Base-by-base conservation (phyloP, 1,140 invertebrate species). In the Aphidius ervi region DNA sequence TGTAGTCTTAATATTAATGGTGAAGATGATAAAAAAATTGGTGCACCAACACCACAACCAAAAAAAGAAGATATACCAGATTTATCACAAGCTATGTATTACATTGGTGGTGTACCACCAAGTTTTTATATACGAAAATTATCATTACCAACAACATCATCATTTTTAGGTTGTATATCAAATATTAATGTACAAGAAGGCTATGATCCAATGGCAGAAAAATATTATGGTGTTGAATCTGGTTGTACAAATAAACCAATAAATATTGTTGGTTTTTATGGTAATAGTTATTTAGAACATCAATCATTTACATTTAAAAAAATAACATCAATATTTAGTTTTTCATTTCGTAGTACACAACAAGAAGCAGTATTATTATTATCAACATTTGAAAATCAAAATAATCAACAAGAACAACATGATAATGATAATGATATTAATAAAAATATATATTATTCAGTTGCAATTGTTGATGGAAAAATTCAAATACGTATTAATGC, bases 141-240 rank as follows among this genome's bases (percentile, higher is more conserved):
- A 2, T 70, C 80, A 23, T 71, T 82, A 5, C 77, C 79, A 0
- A 70, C 82, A 2, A 81, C 82, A 41, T 76, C 82, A 59, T 84
- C 89, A 1, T 89, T 92, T 72, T 77, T 92, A 20, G 93, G 93
- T 6, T 95, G 92, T 69, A 86, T 96, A 79, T 87, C 88, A 9
- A 87, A 90, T 56, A 81, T 95, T 3, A 82, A 89, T 50, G 85
- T 94, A 0, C 87, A 90, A 64, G 83, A 88, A 4, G 83, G 73
- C 0, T 81, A 87, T 40, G 85, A 88, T 72, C 83, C 87, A 3
- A 79, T 88, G 66, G 80, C 81, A 55, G 81, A 88, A 46, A 81
- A 86, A 9, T 87, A 86, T 69, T 88, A 88, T 69, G 92, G 91
- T 0, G 84, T 95, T 0, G 89, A 93, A 68, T 79, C 85, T 0